phyloP scores from a whole-genome alignment of 2,888 invertebrate genomes.

The Hybos culiciformis region DNA sequence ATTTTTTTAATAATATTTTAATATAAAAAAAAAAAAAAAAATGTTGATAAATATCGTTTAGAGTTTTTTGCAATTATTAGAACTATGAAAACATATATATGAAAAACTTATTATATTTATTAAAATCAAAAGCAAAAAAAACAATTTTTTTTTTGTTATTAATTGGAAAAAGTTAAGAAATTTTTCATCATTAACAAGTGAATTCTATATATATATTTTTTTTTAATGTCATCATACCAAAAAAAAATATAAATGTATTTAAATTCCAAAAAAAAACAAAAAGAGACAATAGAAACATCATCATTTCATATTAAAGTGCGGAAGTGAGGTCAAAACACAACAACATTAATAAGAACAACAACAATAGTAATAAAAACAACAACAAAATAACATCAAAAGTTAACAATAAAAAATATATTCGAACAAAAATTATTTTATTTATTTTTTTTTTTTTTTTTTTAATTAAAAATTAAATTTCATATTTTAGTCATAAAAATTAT shows the following conservation, averaged over 20 bases:
- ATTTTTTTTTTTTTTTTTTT: too few relatives aligned
- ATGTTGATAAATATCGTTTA: slow-evolving; percentile 1
- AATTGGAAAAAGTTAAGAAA: slow-evolving; percentile 1
- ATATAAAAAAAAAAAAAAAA: slow-evolving; percentile 13
- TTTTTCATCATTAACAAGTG: slow-evolving; percentile 9
- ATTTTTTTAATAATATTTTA: slow-evolving; percentile 5
- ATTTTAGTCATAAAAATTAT: too few relatives aligned
- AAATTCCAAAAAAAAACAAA: slow-evolving; percentile 14
- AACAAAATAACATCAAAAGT: background rate
- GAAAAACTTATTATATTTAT: background rate
- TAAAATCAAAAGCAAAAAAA: slow-evolving; percentile 9
- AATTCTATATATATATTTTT: slow-evolving; percentile 7
- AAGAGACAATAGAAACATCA: slow-evolving; percentile 8
- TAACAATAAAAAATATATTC: background rate
- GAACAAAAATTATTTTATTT: too few relatives aligned
- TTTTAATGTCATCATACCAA: slow-evolving; percentile 8
- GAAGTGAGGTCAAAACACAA: background rate
- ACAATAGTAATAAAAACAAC: background rate
- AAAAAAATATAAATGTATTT: slow-evolving; percentile 11
- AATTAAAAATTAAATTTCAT: too few relatives aligned
- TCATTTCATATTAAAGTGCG: background rate
- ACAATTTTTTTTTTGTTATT: slow-evolving; percentile 2
- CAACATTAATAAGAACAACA: background rate
- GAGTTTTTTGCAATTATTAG: slow-evolving; percentile 1
- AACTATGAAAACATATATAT: slow-evolving; percentile 9